Percentiles rank a stretch among this genome's conserved stretches.
phyloP scores from a whole-genome alignment of 2,888 invertebrate species.

The Phoenoteleia sp. region DNA sequence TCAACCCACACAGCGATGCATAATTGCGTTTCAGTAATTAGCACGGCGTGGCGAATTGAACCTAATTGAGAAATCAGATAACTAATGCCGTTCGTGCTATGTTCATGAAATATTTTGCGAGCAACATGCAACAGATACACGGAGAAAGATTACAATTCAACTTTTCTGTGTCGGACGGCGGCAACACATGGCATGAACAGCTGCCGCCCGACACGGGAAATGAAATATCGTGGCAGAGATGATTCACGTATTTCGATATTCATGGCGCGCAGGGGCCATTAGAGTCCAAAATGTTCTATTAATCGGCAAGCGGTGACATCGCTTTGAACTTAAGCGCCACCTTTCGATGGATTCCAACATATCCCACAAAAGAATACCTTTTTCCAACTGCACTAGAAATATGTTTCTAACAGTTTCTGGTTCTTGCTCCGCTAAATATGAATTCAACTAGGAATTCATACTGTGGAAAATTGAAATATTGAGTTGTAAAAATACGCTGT shows the following conservation, averaged over 20 bases:
- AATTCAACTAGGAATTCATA: no score
- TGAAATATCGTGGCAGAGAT: slow-evolving; percentile 76
- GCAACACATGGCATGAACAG: slow-evolving; percentile 81
- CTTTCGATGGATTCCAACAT: not conserved
- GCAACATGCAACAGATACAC: slow-evolving; percentile 79
- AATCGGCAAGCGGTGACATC: slow-evolving; percentile 59
- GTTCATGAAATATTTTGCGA: slow-evolving; percentile 67
- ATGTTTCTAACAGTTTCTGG: no score
- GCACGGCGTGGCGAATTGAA: slow-evolving; percentile 59
- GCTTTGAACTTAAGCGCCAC: slow-evolving; percentile 41
- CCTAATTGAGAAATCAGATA: slow-evolving; percentile 71
- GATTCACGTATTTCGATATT: slow-evolving; percentile 76
- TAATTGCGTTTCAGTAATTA: slow-evolving; percentile 65
- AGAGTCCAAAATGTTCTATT: slow-evolving; percentile 65
- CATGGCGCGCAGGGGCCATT: slow-evolving; percentile 63
- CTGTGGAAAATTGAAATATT: no score
- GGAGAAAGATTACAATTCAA: slow-evolving; percentile 65
- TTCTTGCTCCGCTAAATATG: no score
- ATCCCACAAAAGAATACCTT: no score
- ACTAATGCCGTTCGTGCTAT: slow-evolving; percentile 64
- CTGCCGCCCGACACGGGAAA: slow-evolving; percentile 83
- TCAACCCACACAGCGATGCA: slow-evolving; percentile 28
- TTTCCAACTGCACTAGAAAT: no score
- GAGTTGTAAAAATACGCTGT: no score
- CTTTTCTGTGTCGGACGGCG: slow-evolving; percentile 74